Conservation (phyloP, 2,113 vertebrate genomes). For the Stigmatopora nigra region DNA sequence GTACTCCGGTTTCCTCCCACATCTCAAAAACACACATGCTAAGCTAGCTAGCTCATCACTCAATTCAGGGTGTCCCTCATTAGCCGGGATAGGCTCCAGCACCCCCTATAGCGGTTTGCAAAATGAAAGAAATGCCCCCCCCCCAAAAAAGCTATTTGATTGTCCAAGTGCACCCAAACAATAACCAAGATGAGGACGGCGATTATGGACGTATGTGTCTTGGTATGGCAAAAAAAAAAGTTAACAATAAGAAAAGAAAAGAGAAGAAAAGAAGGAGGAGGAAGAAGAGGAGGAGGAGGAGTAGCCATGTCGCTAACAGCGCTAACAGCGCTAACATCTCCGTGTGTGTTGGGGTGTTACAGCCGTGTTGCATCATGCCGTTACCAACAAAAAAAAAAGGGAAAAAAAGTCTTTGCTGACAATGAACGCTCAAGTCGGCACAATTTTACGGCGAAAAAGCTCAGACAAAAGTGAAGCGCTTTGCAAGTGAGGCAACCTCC, state of each 20-base stretch:
- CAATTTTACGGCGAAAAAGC: slow-evolving; percentile 71
- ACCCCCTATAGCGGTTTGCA: too few species aligned
- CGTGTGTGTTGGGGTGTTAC: slow-evolving; percentile 65
- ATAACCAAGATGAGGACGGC: not conserved
- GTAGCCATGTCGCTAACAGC: slow-evolving; percentile 66
- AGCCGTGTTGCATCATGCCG: slow-evolving; percentile 73
- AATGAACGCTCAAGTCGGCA: slow-evolving; percentile 75
- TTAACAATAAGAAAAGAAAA: slow-evolving; percentile 18
- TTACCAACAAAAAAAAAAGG: slow-evolving; percentile 54
- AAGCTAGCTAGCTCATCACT: too few species aligned
- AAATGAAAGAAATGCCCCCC: too few species aligned
- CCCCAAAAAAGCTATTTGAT: too few species aligned
- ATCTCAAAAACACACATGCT: too few species aligned
- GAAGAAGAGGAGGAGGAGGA: slow-evolving; percentile 67
- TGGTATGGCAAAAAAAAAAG: not conserved
- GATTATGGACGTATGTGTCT: not conserved
- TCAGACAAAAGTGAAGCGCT: slow-evolving; percentile 70
- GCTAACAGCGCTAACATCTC: slow-evolving; percentile 65
- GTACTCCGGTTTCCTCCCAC: too few species aligned
- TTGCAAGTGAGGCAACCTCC: slow-evolving; percentile 70
- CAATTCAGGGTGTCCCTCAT: too few species aligned
- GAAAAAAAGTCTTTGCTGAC: slow-evolving; percentile 69
- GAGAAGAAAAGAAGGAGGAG: slow-evolving; percentile 62
- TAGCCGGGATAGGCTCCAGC: too few species aligned
- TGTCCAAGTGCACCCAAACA: not conserved